Evolutionary conservation across 2,888 invertebrate genomes (phyloP), one percentile per base, ranked within the genome.

Genomic region (Corbicula japonica): DNA sequence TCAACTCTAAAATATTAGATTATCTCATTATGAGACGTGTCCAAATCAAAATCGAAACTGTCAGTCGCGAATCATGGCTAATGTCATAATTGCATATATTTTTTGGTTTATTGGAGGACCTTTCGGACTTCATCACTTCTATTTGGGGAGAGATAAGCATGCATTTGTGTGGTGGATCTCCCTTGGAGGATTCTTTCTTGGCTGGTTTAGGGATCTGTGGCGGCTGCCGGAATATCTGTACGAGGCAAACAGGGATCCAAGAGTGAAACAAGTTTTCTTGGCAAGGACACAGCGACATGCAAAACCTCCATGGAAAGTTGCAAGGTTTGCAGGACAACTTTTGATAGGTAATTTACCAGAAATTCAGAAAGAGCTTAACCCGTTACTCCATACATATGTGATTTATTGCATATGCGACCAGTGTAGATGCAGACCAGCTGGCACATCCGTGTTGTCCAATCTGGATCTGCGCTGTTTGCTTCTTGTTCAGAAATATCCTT

Each of bases 161-260:
- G 98, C 97, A 0, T 97, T 98, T 91, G 95, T 98, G 0, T 97
- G 97, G 95, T 97, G 97, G 96, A 96, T 96, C 76, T 97, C 97
- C 0, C 94, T 97, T 23, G 98, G 90, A 28, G 98, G 92, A 3
- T 97, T 97, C 91, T 97, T 97, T 0, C 90, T 97, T 21, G 98
- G 98, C 10, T 98, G 98, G 97, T 87, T 98, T 0, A 95, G 96
- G 8, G 99, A 99, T 93, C 93, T 97, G 1, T 97, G 97, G 88
- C 62, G 96, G 81, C 96, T 99, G 72, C 97, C 97, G 0, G 95
- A 96, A 68, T 98, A 98, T 93, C 97, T 98, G 1, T 95, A 95
- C 70, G 97, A 97, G 56, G 92, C 91, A 15, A 94, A 94, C 86
- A 87, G 91, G 63, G 92, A 92, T 41, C 76, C 72, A 2, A 86